These are phyloP conservation scores for Porites rus DNA, from an alignment of 92 coral and sea anemone genomes.

Conservation along the genomic window DNA sequence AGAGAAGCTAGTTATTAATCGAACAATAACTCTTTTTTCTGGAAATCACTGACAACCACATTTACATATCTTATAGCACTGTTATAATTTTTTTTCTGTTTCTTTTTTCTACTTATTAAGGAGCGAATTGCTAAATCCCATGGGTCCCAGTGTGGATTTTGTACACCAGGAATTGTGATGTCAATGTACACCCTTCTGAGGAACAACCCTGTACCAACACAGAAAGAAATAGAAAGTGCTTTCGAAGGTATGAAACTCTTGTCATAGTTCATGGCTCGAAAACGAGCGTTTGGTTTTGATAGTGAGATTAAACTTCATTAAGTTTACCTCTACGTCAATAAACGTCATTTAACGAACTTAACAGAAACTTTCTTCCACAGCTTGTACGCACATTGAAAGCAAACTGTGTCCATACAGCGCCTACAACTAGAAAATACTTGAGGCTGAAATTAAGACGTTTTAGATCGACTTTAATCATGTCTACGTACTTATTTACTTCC, in stretches of 20 bases:
- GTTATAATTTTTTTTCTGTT: neutral
- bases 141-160: conserved; percentile 94
- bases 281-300: neutral
- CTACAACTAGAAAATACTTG: too few species aligned
- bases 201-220: conserved; percentile 78
- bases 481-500: too few species aligned
- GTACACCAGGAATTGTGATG: conserved; percentile 92
- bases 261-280: neutral
- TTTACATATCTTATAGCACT: neutral
- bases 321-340: neutral
- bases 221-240: conserved; percentile 79
- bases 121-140: conserved; percentile 87
- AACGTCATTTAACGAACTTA: too few species aligned
- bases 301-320: too few species aligned
- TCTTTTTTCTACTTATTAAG: conserved; percentile 5
- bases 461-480: too few species aligned
- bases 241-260: conserved; percentile 73
- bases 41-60: too few species aligned
- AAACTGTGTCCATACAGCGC: too few species aligned
- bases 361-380: too few species aligned
- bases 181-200: conserved; percentile 84
- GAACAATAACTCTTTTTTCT: too few species aligned
- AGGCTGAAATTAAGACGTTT: too few species aligned
- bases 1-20: too few species aligned
- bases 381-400: too few species aligned